These are phyloP conservation scores for Cerceris rybyensis DNA, from an alignment of 2,888 invertebrate genomes.

Conservation along the genomic window DNA sequence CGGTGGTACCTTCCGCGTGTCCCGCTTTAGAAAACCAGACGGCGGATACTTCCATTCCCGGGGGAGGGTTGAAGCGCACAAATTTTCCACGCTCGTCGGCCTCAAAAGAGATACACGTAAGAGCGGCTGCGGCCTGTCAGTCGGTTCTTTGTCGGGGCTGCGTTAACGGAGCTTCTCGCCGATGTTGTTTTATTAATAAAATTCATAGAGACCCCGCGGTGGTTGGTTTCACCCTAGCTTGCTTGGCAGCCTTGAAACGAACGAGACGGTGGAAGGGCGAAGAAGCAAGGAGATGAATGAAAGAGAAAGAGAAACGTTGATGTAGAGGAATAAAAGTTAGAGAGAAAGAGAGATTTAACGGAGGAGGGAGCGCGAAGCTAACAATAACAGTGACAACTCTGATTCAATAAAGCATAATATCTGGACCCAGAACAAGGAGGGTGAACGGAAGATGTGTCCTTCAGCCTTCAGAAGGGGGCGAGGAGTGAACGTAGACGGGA, in stretches of 20 bases:
- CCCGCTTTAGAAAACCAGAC: conserved; percentile 62
- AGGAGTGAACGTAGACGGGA: conserved; percentile 48
- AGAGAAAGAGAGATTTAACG: neutral
- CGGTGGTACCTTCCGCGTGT: conserved; percentile 44
- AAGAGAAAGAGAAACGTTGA: conserved; percentile 16
- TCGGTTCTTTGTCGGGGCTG: conserved; percentile 65
- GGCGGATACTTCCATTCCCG: conserved; percentile 47
- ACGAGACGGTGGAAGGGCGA: conserved; percentile 31
- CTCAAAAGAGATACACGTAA: conserved; percentile 41
- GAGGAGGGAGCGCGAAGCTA: conserved; percentile 64
- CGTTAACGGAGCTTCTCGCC: conserved; percentile 50
- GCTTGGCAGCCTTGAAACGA: conserved; percentile 62
- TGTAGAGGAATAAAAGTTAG: conserved; percentile 21
- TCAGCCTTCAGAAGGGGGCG: conserved; percentile 27
- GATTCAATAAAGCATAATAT: conserved; percentile 81
- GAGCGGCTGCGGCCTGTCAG: conserved; percentile 66
- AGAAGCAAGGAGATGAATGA: conserved; percentile 19
- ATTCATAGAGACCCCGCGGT: conserved; percentile 71
- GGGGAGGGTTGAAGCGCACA: conserved; percentile 38
- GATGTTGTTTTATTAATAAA: conserved; percentile 76
- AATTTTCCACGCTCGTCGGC: conserved; percentile 67
- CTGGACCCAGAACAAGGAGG: conserved; percentile 65
- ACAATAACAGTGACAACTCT: conserved; percentile 77
- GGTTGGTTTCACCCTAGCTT: conserved; percentile 54
- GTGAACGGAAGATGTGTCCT: conserved; percentile 57